Conservation (phyloP, 1,140 invertebrate genomes). For the Pseudomyrmex cubaensis region DNA sequence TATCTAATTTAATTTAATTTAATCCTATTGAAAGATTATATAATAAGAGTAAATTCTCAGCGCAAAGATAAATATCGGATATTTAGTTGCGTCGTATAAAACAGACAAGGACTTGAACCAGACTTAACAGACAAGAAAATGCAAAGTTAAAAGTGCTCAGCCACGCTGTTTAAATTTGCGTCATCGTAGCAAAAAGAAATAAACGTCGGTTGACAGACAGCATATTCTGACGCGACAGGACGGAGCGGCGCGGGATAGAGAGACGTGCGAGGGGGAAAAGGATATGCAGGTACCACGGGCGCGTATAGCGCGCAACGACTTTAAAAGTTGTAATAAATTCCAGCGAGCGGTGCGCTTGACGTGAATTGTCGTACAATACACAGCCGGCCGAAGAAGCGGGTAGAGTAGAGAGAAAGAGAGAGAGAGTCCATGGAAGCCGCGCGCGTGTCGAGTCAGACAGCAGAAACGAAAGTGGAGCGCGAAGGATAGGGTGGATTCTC, state of each 20-base stretch:
- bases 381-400: conserved; percentile 15
- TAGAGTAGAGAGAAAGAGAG: neutral
- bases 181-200: neutral
- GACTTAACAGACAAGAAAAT: too few species aligned
- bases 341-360: conserved; percentile 38
- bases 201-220: neutral
- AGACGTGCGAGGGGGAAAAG: neutral
- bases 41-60: neutral
- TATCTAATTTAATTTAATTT: conserved; percentile 1
- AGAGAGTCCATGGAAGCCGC: conserved; percentile 41
- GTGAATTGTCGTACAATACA: conserved; percentile 54
- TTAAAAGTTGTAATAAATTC: conserved; percentile 63
- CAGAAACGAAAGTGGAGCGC: conserved; percentile 32
- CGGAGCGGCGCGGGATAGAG: neutral
- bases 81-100: neutral
- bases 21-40: neutral
- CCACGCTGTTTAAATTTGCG: conserved; percentile 5
- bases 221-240: neutral
- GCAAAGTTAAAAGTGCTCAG: neutral
- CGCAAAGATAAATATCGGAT: neutral
- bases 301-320: conserved; percentile 13
- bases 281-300: neutral
- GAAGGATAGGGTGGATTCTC: conserved; percentile 61
- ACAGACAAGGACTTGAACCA: neutral
- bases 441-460: conserved; percentile 34